Evolutionary conservation across 1,140 invertebrate species (phyloP), one percentile per base, ranked within the genome.

Genomic region (Pseudomyrmex gracilis): DNA sequence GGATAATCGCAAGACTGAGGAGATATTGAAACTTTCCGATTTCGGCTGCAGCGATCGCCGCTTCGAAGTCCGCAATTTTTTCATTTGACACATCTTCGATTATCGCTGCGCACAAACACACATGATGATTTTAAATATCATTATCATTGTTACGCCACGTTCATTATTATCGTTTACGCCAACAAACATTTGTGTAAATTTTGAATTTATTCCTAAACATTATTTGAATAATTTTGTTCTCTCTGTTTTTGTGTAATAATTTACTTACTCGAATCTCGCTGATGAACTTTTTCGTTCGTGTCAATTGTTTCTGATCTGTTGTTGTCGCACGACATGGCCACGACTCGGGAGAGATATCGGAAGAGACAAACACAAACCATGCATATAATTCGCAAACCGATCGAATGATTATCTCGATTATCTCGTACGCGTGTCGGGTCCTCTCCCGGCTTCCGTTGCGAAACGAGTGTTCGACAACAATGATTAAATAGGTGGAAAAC

Each of bases 21-120:
- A 96, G 87, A 1, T 95, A 91, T 89, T 97, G 96, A 92, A 96
- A 97, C 87, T 95, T 95, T 7, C 97, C 96, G 88, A 95, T 96
- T 9, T 96, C 95, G 0, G 95, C 95, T 0, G 94, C 94, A 0
- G 94, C 90, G 12, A 96, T 95, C 0, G 96, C 96, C 60, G 93
- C 93, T 70, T 96, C 96, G 84, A 96, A 96, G 87, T 97, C 95
- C 0, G 95, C 94, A 0, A 92, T 91, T 70, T 94, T 93, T 61
- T 90, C 82, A 47, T 83, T 93, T 85, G 74, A 55, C 8, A 15
- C 13, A 10, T 22, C 58, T 13, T 68, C 60, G 15, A 43, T 60
- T 22, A 17, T 9, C 45, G 68, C 76, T 80, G 45, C 2, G 24
- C n/a, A 1, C 34, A 51, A 51, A 49, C 24, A 17, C 10, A n/a